Base-by-base conservation (phyloP, 2,888 invertebrate species). In the Empis stercorea region DNA sequence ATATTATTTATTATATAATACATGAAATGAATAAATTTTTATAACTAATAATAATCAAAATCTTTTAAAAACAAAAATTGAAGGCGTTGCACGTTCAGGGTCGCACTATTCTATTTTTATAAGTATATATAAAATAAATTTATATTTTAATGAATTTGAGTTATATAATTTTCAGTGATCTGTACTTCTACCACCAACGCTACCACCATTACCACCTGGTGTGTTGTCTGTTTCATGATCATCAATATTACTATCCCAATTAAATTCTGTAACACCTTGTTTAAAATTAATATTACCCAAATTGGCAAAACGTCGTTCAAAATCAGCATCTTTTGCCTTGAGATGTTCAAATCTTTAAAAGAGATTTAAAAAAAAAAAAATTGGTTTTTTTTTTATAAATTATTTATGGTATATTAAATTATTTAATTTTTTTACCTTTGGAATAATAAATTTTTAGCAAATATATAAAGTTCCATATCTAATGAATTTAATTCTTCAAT, bases 381-480 rank as follows among this genome's bases (percentile, higher is more conserved):
- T n/a, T n/a, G n/a, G n/a, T n/a, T n/a, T n/a, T n/a, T n/a, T n/a
- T n/a, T n/a, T n/a, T n/a, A n/a, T n/a, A 34, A 20, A 17, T 40
- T 23, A 40, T 23, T 41, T 23, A 42, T 13, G 27, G 10, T 23
- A 27, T 7, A 2, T 11, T n/a, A 27, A 23, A 14, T 14, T 20
- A 4, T 4, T 7, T 42, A 11, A 30, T 20, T 27, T 27, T 11
- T 20, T 14, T 56, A 79, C 80, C 79, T 76, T 68, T 83, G 80
- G 58, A 86, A 82, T 68, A 96, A 82, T 55, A 96, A 76, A 64
- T 82, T 81, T 68, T 87, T 86, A 44, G 96, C 96, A 72, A 86
- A 97, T 55, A 85, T 81, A 67, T 97, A 99, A 46, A 99, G 76
- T 71, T 94, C 87, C 48, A 93, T 75, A 68, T 99, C 97, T 54